Conservation (phyloP, 2,113 vertebrate species). For the Puffinus mauretanicus region DNA sequence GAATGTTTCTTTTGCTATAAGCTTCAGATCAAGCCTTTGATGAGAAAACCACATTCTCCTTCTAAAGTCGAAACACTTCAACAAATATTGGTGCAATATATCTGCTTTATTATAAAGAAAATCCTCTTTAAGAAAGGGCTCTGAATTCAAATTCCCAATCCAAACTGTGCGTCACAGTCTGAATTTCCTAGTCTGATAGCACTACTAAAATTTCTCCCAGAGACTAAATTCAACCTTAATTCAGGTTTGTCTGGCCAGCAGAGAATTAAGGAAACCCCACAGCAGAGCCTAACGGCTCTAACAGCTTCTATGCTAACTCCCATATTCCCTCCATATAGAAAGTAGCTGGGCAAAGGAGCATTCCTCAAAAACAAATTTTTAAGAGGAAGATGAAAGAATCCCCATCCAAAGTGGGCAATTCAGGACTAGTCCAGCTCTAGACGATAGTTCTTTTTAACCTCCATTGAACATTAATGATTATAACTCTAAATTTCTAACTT, state of each 20-base stretch:
- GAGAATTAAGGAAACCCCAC: background rate
- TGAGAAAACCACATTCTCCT: background rate
- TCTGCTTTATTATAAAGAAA: background rate
- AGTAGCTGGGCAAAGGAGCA: background rate
- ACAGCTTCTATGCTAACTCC: background rate
- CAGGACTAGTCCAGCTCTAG: background rate
- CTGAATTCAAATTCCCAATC: background rate
- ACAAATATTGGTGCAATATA: background rate
- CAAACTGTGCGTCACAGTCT: background rate
- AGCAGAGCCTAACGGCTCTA: background rate
- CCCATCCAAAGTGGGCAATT: background rate
- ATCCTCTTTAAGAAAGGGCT: background rate
- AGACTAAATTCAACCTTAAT: background rate
- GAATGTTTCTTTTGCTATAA: background rate
- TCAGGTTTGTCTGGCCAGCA: background rate
- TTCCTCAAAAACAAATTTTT: background rate
- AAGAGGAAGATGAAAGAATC: background rate
- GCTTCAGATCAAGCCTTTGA: conserved; percentile 17
- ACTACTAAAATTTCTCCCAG: background rate
- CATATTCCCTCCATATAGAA: background rate
- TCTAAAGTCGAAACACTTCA: background rate
- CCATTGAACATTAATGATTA: background rate
- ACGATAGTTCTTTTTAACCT: background rate
- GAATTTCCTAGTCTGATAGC: background rate
- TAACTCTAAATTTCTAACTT: conserved; percentile 12